These are phyloP conservation scores for Opisthocomus hoazin DNA, from an alignment of 2,113 vertebrate genomes.

Conservation along the genomic window DNA sequence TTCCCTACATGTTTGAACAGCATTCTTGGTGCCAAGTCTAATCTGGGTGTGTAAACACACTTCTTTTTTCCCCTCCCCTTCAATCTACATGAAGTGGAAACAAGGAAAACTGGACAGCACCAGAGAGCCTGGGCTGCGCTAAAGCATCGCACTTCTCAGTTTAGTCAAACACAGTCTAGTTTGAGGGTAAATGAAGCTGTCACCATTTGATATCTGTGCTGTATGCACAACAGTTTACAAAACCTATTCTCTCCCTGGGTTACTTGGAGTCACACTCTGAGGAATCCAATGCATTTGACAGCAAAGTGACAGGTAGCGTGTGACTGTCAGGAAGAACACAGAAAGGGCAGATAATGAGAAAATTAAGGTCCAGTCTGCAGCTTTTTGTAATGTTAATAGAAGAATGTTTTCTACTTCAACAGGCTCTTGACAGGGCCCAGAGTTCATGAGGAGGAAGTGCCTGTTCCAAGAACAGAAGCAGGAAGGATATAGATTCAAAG, in stretches of 20 bases:
- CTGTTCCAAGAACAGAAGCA: conserved; percentile 42
- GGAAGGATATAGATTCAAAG: conserved; percentile 23
- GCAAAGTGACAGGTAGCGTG: background rate
- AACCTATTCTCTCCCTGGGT: background rate
- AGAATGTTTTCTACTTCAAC: background rate
- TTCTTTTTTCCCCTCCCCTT: background rate
- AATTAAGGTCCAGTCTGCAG: background rate
- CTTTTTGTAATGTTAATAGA: background rate
- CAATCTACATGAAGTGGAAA: background rate
- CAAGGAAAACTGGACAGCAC: background rate
- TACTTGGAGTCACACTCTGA: background rate
- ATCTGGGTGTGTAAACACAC: background rate
- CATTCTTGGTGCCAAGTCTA: background rate
- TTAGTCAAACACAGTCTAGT: background rate
- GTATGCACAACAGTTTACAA: background rate
- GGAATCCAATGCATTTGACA: background rate
- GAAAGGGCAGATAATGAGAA: background rate
- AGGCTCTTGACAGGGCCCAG: conserved; percentile 1
- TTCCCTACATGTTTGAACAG: background rate
- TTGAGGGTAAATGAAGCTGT: background rate
- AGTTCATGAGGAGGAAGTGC: conserved; percentile 18
- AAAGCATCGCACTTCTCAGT: background rate
- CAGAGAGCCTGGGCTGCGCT: background rate
- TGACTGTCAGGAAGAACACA: background rate
- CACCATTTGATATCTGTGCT: background rate